phyloP scores from a whole-genome alignment of 2,888 invertebrate genomes.

The Lepeophtheirus nordmannii region DNA sequence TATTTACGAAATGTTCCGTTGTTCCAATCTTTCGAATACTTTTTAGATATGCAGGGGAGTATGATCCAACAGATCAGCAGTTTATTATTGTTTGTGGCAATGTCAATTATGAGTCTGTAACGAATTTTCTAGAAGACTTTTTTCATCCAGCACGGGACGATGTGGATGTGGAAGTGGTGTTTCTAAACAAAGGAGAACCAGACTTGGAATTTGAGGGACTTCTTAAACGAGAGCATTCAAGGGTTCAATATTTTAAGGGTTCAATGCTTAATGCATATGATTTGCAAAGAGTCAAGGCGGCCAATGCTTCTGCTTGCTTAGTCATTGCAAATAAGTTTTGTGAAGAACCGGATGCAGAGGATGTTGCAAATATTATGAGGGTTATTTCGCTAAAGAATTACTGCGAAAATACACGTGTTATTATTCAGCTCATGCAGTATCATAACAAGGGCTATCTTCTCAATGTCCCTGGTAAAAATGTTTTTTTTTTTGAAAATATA shows the following conservation, averaged over 20 bases:
- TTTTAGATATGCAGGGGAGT: constrained; percentile 11
- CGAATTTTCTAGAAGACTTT: constrained; percentile 16
- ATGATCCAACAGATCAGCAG: constrained; percentile 8
- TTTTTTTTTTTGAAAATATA: neutral
- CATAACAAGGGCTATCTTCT: constrained; percentile 9
- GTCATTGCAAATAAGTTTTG: constrained; percentile 22
- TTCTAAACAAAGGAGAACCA: constrained; percentile 19
- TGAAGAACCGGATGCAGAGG: constrained; percentile 17
- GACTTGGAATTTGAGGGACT: constrained; percentile 23
- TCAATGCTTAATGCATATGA: constrained; percentile 21
- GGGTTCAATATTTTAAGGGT: constrained; percentile 19
- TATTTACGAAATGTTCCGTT: neutral
- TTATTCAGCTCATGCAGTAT: constrained; percentile 20
- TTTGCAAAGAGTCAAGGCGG: constrained; percentile 13
- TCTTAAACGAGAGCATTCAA: constrained; percentile 15
- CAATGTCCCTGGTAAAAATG: constrained; percentile 8
- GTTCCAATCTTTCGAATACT: neutral
- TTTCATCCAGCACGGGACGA: constrained; percentile 23
- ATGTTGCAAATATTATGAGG: constrained; percentile 21
- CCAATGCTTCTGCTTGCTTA: constrained; percentile 11
- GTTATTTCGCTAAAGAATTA: constrained; percentile 21
- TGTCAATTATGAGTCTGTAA: constrained; percentile 17
- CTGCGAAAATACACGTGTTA: constrained; percentile 21
- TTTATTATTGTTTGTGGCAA: constrained; percentile 18
- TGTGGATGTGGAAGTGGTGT: constrained; percentile 18